Evolutionary conservation across 2,888 invertebrate species (phyloP).

Genomic region (Hemaris fuciformis): DNA sequence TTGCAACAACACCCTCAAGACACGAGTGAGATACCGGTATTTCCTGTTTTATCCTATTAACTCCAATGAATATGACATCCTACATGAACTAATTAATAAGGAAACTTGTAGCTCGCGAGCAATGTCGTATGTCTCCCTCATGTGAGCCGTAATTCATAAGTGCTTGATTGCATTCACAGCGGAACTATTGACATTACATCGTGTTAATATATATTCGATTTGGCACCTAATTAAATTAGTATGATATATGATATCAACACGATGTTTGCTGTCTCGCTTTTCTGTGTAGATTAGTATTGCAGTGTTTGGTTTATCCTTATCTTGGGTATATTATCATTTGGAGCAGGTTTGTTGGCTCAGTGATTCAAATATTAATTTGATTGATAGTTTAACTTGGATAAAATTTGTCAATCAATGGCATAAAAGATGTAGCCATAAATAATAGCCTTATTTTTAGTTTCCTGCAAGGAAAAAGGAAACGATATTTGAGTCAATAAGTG

Average conservation of each 20-base stretch:
- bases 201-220: slow-evolving; percentile 6
- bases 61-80: slow-evolving; percentile 20
- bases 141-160: background rate
- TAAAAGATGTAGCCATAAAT: no score
- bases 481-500: no score
- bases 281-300: background rate
- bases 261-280: background rate
- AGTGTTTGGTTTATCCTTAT: no score
- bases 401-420: no score
- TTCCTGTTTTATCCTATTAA: background rate
- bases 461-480: no score
- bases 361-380: no score
- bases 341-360: no score
- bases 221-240: slow-evolving; percentile 4
- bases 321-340: no score
- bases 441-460: no score
- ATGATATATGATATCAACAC: background rate
- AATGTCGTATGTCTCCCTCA: slow-evolving; percentile 25
- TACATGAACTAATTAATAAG: slow-evolving; percentile 45
- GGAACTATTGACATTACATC: slow-evolving; percentile 7
- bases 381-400: no score
- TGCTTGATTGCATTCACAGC: slow-evolving; percentile 4
- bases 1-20: no score
- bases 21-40: background rate
- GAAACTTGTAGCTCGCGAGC: slow-evolving; percentile 46